phyloP scores from a whole-genome alignment of 2,888 invertebrate species.

The Hirtodrosophila confusa region DNA sequence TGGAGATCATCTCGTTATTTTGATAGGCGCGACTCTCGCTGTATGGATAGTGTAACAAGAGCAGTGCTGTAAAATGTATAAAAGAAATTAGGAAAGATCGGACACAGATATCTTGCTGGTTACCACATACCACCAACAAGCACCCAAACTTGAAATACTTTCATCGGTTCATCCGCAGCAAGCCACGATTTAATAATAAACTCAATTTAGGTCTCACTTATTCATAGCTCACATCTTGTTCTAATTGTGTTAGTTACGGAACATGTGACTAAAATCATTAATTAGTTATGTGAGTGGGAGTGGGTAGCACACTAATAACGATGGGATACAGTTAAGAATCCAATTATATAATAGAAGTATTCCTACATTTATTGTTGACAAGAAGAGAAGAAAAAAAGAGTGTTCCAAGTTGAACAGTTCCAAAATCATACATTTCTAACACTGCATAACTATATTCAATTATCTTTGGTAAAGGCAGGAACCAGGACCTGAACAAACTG shows the following conservation, averaged over 20 bases:
- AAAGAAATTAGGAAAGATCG: neutral
- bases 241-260: neutral
- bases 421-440: no score
- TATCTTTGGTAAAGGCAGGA: no score
- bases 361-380: no score
- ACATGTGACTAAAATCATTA: slow-evolving; percentile 9
- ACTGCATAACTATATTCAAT: no score
- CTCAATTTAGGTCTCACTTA: neutral
- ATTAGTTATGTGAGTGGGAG: no score
- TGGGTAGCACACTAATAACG: neutral
- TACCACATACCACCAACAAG: slow-evolving; percentile 7
- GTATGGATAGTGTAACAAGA: neutral
- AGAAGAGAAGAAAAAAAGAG: no score
- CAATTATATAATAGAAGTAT: no score
- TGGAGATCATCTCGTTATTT: neutral
- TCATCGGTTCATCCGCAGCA: neutral
- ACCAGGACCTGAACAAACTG: no score
- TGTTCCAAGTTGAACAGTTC: no score
- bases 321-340: no score
- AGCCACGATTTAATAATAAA: no score
- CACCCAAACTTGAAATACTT: neutral
- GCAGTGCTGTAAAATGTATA: slow-evolving; percentile 2
- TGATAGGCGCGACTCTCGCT: neutral
- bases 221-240: neutral
- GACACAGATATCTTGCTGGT: neutral